Percentiles rank a stretch among this genome's conserved stretches.
phyloP scores from a whole-genome alignment of 2,113 vertebrate species.

The Zapus hudsonius region DNA sequence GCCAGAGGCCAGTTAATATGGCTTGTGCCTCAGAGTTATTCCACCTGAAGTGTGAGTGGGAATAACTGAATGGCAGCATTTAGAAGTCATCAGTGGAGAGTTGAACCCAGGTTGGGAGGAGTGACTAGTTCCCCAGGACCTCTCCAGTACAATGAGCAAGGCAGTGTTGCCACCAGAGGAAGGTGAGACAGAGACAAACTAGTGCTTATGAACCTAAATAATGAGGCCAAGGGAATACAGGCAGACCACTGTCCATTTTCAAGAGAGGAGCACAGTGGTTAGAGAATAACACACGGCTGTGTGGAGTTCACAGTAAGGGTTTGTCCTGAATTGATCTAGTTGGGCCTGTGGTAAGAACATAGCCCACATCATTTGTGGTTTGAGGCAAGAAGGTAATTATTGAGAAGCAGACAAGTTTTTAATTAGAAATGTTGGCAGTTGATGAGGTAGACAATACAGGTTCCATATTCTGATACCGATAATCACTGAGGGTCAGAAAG shows the following conservation, averaged over 20 bases:
- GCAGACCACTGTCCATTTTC: accelerated
- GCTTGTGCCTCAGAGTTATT: background rate
- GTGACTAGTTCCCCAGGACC: background rate
- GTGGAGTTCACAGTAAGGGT: background rate
- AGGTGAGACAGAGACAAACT: background rate
- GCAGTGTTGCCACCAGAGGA: background rate
- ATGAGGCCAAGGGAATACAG: background rate
- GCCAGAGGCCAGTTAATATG: background rate
- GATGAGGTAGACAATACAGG: background rate
- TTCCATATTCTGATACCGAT: background rate
- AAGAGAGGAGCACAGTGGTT: background rate
- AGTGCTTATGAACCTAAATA: background rate
- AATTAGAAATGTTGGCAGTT: background rate
- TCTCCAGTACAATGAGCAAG: background rate
- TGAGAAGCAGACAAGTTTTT: background rate
- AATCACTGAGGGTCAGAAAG: background rate
- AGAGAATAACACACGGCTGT: background rate
- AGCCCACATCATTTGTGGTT: background rate
- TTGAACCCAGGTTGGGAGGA: background rate
- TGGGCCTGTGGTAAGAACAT: background rate
- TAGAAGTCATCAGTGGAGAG: background rate
- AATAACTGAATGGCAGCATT: background rate
- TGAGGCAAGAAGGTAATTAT: background rate
- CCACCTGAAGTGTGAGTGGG: background rate
- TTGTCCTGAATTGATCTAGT: background rate